phyloP scores from a whole-genome alignment of 1,140 invertebrate genomes.

The Colletes latitarsis region DNA sequence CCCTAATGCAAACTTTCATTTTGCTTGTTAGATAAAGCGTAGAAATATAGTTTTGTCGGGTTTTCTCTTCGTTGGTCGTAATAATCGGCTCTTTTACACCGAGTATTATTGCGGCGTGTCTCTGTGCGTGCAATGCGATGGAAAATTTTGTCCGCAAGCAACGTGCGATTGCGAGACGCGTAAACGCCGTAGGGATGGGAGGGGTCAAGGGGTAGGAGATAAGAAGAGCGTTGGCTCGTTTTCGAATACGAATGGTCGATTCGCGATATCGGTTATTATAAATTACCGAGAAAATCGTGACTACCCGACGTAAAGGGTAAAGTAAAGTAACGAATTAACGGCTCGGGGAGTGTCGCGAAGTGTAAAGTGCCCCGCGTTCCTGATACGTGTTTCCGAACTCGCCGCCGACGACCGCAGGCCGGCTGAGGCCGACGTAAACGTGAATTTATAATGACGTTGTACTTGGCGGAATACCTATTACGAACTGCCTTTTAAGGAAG shows the following conservation, averaged over 20 bases:
- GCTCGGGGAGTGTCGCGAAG: constrained; percentile 64
- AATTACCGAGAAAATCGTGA: constrained; percentile 63
- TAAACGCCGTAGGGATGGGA: neutral
- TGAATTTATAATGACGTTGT: constrained; percentile 67
- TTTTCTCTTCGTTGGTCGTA: neutral
- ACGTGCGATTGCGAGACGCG: neutral
- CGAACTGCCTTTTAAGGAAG: constrained; percentile 61
- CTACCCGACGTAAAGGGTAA: constrained; percentile 64
- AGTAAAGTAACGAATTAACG: constrained; percentile 70
- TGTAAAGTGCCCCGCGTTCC: constrained; percentile 62
- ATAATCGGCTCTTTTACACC: neutral
- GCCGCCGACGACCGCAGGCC: constrained; percentile 8
- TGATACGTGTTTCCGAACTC: constrained; percentile 44
- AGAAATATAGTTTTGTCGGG: too few relatives aligned
- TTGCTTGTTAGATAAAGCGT: too few relatives aligned
- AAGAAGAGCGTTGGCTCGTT: constrained; percentile 62
- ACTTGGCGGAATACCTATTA: constrained; percentile 56
- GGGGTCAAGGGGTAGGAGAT: constrained; percentile 13
- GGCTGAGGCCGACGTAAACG: constrained; percentile 36
- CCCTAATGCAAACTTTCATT: too few relatives aligned
- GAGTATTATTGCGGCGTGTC: too few relatives aligned
- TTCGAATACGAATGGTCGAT: constrained; percentile 64
- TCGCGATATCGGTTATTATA: constrained; percentile 69
- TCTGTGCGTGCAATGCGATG: neutral
- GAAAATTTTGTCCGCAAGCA: neutral